Percentiles rank a stretch among this genome's conserved stretches.
Conservation (phyloP, 2,797 vertebrate species). For the Distichodus sexfasciatus region DNA sequence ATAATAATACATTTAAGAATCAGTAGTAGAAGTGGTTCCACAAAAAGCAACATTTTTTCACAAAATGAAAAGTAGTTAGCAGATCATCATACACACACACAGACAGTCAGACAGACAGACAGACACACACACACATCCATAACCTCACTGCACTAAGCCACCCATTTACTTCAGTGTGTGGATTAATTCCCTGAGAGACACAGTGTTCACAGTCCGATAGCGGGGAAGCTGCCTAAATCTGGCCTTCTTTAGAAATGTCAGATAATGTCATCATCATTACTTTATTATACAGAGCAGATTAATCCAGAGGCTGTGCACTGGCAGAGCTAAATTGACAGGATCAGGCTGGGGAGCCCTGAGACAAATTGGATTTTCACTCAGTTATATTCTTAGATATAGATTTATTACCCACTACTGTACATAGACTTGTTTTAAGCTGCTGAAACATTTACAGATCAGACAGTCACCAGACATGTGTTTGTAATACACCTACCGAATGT, state of each 20-base stretch:
- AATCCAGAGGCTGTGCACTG: conserved; percentile 62
- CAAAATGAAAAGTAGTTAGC: neutral
- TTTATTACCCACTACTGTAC: conserved; percentile 71
- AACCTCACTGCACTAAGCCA: conserved; percentile 20
- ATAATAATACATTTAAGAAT: too few relatives aligned
- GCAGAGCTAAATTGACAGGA: conserved; percentile 61
- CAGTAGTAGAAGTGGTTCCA: too few relatives aligned
- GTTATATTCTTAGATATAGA: conserved; percentile 74
- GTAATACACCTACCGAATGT: too few relatives aligned
- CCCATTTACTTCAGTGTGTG: conserved; percentile 47
- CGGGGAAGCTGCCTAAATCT: conserved; percentile 66
- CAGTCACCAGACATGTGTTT: neutral
- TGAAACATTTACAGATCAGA: conserved; percentile 12
- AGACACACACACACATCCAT: conserved; percentile 5
- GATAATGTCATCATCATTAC: conserved; percentile 78
- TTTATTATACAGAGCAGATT: conserved; percentile 79
- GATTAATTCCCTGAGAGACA: conserved; percentile 67
- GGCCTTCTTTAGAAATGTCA: conserved; percentile 73
- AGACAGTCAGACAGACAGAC: neutral
- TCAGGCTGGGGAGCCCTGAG: conserved; percentile 65
- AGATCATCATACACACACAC: neutral
- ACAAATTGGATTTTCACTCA: conserved; percentile 70
- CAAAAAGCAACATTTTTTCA: too few relatives aligned
- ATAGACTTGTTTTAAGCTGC: conserved; percentile 53
- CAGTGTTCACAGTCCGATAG: conserved; percentile 59